These are phyloP conservation scores for pig (Sus scrofa) DNA, from an alignment of 2,113 vertebrate genomes.

Conservation along the genomic window T2T-Sscrofa CM000818.6:1253001-1253500, in stretches of 20 bases:
- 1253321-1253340: slow-evolving; percentile 94
- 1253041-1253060: slow-evolving; percentile 68
- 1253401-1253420: slow-evolving; percentile 98
- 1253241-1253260: slow-evolving; percentile 86
- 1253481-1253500: background rate
- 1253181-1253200: slow-evolving; percentile 87
- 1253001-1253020: slow-evolving; percentile 52
- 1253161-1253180: slow-evolving; percentile 76
- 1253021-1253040: slow-evolving; percentile 43
- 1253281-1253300: slow-evolving; percentile 89
- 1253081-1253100: slow-evolving; percentile 70
- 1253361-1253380: slow-evolving; percentile 86
- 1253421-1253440: slow-evolving; percentile 99
- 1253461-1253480: slow-evolving; percentile 81
- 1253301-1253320: slow-evolving; percentile 93
- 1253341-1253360: slow-evolving; percentile 88
- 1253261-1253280: slow-evolving; percentile 93
- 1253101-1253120: slow-evolving; percentile 41
- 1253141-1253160: slow-evolving; percentile 81
- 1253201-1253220: slow-evolving; percentile 82
- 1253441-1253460: slow-evolving; percentile 95
- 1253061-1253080: slow-evolving; percentile 77
- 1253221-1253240: slow-evolving; percentile 84
- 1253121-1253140: slow-evolving; percentile 83
- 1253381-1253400: slow-evolving; percentile 86